Base-by-base conservation (phyloP, 2,888 invertebrate species). In the Chorisops tibialis region DNA sequence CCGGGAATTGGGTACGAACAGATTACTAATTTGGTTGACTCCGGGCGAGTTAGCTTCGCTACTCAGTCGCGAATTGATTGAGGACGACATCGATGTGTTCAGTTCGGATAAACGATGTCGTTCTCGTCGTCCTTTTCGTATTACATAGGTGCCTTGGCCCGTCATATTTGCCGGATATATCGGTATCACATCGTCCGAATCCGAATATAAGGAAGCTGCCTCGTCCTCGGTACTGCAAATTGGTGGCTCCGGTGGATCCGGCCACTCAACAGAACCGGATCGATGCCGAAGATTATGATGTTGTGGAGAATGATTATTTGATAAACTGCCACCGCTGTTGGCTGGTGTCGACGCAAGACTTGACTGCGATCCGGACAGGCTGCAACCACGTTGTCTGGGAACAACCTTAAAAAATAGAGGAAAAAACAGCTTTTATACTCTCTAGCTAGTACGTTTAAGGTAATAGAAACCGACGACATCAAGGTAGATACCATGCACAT, bases 101-200 rank as follows among this genome's bases (percentile, higher is more conserved):
- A 73, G 60, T 66, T 82, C 83, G 3, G 84, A 84, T 68, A 89
- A 75, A 58, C 85, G 82, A 73, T 87, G 86, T 50, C 88, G 79
- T 68, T 86, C 87, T 68, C 82, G 83, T 71, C 87, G 85, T 51
- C 89, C 88, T 66, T 87, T 85, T 47, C 91, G 81, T 64, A 92
- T 88, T 39, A 91, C 86, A 72, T 91, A 92, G n/a, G 91, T 92
- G 30, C 91, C 90, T 65, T 84, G 75, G 22, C 78, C 77, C 56
- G 83, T 81, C 70, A 85, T 76, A 67, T 82, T 83, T 30, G 76
- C 71, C 5, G 68, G 69, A 61, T 67, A 65, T 39, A 74, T 70
- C 18, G 80, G 70, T 67, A 69, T 66, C 38, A 61, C 51, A 22
- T 70, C 71, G 45, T 69, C 70, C 58, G 68, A 83, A 72, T 88